Percentiles rank a stretch among this genome's conserved stretches.
Conservation (phyloP, 2,888 invertebrate species). For the Drosophila sordidula region DNA sequence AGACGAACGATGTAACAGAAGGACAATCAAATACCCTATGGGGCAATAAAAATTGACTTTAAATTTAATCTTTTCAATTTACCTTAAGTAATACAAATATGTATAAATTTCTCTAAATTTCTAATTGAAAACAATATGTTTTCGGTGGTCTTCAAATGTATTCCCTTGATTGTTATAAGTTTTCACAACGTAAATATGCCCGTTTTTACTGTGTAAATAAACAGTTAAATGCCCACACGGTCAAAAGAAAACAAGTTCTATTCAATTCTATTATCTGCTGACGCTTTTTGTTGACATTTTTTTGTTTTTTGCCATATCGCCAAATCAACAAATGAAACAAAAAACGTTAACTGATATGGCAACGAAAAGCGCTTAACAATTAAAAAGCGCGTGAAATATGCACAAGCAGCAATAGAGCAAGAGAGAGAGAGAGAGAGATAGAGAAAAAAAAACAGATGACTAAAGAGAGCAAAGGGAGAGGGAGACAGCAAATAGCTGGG, state of each 20-base stretch:
- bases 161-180: slow-evolving; percentile 4
- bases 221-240: slow-evolving; percentile 43
- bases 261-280: slow-evolving; percentile 66
- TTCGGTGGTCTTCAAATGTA: not conserved
- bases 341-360: slow-evolving; percentile 51
- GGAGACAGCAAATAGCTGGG: slow-evolving; percentile 1
- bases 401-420: slow-evolving; percentile 24
- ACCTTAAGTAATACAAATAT: not conserved
- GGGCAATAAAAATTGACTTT: not conserved
- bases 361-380: slow-evolving; percentile 49
- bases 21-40: slow-evolving; percentile 22
- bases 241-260: slow-evolving; percentile 43
- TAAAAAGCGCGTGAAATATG: slow-evolving; percentile 52
- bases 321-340: slow-evolving; percentile 46
- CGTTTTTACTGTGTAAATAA: slow-evolving; percentile 14
- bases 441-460: not conserved
- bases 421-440: no score
- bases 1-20: slow-evolving; percentile 1
- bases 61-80: not conserved
- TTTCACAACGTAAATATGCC: slow-evolving; percentile 5
- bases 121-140: no score
- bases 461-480: not conserved
- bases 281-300: slow-evolving; percentile 61
- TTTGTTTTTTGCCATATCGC: slow-evolving; percentile 31
- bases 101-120: no score